These are phyloP conservation scores for Pollachius pollachius DNA, from an alignment of 2,113 vertebrate species.

Conservation along the genomic window DNA sequence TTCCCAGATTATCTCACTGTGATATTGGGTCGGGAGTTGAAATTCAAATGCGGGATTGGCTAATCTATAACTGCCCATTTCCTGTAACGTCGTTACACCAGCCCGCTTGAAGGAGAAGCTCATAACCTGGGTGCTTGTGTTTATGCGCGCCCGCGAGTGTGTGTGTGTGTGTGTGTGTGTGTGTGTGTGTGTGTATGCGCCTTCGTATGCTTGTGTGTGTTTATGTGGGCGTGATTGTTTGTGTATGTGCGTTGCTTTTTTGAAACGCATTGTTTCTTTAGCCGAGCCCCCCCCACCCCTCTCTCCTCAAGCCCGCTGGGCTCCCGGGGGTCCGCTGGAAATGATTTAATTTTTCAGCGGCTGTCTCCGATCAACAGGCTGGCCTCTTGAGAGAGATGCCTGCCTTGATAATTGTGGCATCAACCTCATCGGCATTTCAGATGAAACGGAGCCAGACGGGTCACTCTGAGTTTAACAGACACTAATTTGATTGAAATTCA, in stretches of 20 bases:
- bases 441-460: slow-evolving; percentile 74
- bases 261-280: too few relatives aligned
- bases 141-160: background rate
- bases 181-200: slow-evolving; percentile 4
- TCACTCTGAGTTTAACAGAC: slow-evolving; percentile 75
- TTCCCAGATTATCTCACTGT: slow-evolving; percentile 33
- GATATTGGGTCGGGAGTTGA: slow-evolving; percentile 53
- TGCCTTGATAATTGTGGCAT: slow-evolving; percentile 74
- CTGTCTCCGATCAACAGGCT: slow-evolving; percentile 65
- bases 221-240: slow-evolving; percentile 7
- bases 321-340: slow-evolving; percentile 55
- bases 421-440: slow-evolving; percentile 74
- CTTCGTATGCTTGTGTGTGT: slow-evolving; percentile 8
- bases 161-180: slow-evolving; percentile 15
- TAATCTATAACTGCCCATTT: slow-evolving; percentile 59
- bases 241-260: too few relatives aligned
- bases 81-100: slow-evolving; percentile 54
- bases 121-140: background rate
- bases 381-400: slow-evolving; percentile 66
- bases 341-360: slow-evolving; percentile 68
- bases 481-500: slow-evolving; percentile 76
- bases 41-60: slow-evolving; percentile 52
- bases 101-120: slow-evolving; percentile 25
- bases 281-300: too few relatives aligned
- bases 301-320: slow-evolving; percentile 33